Conservation (phyloP, 2,113 vertebrate genomes). For the Stegastes partitus region DNA sequence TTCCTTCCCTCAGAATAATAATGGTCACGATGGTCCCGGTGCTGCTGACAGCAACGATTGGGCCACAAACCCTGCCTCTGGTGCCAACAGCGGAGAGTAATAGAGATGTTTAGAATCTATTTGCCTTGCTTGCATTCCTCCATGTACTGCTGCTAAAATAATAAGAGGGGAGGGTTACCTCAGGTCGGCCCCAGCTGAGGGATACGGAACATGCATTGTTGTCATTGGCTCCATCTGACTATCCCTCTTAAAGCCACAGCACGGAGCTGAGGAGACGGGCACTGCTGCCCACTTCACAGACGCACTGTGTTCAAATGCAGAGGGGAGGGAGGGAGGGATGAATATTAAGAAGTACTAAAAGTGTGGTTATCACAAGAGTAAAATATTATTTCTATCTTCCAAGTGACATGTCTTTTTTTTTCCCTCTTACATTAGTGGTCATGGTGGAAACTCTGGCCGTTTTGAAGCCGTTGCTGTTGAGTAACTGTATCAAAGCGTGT, state of each 20-base stretch:
- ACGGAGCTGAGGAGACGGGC: conserved; percentile 44
- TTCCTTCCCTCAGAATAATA: conserved; percentile 14
- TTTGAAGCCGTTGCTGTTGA: conserved; percentile 24
- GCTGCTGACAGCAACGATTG: conserved; percentile 44
- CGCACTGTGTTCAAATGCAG: neutral
- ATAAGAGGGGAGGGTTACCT: conserved; percentile 82
- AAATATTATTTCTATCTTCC: neutral
- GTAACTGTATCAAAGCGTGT: conserved; percentile 45
- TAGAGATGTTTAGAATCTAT: conserved; percentile 78
- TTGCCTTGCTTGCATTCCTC: conserved; percentile 79
- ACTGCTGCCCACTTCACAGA: conserved; percentile 42
- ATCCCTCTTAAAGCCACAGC: conserved; percentile 75
- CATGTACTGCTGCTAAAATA: conserved; percentile 82
- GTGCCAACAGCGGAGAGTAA: conserved; percentile 73
- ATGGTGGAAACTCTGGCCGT: conserved; percentile 24
- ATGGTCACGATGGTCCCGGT: conserved; percentile 15
- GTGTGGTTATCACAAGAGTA: neutral
- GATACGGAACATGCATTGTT: conserved; percentile 79
- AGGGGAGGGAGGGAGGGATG: neutral
- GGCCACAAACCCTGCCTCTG: conserved; percentile 57
- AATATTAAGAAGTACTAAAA: neutral
- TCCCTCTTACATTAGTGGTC: neutral
- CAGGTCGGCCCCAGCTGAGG: conserved; percentile 76
- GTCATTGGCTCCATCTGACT: conserved; percentile 75
- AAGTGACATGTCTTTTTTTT: conserved; percentile 1